Conservation (phyloP, 2,888 invertebrate species). For the Altica lythri region DNA sequence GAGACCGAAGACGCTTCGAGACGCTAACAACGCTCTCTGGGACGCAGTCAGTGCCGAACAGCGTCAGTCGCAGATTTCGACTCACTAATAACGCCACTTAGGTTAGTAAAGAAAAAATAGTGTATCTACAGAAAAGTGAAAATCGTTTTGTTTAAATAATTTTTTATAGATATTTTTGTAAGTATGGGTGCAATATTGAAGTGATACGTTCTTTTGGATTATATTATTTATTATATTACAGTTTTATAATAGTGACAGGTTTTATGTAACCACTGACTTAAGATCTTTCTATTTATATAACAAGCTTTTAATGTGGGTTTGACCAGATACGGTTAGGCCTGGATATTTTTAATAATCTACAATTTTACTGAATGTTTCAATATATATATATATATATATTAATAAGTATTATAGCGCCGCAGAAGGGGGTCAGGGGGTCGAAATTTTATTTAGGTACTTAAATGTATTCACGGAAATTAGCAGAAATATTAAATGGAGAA, state of each 20-base stretch:
- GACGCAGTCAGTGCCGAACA: constrained; percentile 57
- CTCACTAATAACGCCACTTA: constrained; percentile 52
- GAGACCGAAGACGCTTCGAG: constrained; percentile 46
- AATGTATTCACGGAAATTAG: no score
- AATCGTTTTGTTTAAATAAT: constrained; percentile 10
- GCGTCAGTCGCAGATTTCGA: constrained; percentile 57
- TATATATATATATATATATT: no score
- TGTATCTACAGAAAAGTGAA: constrained; percentile 23
- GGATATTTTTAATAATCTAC: no score
- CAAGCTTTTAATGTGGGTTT: constrained; percentile 10
- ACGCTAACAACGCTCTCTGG: constrained; percentile 46
- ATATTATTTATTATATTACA: constrained; percentile 1
- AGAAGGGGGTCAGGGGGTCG: no score
- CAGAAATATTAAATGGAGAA: no score
- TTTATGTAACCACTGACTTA: constrained; percentile 27
- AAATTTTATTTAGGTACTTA: no score
- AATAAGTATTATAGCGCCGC: no score
- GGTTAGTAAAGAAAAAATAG: constrained; percentile 49
- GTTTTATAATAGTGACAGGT: constrained; percentile 1
- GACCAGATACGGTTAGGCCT: constrained; percentile 11
- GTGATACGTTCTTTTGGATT: constrained; percentile 1
- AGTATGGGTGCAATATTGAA: constrained; percentile 27
- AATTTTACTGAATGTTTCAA: no score
- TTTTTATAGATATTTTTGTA: constrained; percentile 21
- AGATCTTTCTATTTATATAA: constrained; percentile 23